Conservation (phyloP, 2,113 vertebrate species). For the Setophaga petechia region DNA sequence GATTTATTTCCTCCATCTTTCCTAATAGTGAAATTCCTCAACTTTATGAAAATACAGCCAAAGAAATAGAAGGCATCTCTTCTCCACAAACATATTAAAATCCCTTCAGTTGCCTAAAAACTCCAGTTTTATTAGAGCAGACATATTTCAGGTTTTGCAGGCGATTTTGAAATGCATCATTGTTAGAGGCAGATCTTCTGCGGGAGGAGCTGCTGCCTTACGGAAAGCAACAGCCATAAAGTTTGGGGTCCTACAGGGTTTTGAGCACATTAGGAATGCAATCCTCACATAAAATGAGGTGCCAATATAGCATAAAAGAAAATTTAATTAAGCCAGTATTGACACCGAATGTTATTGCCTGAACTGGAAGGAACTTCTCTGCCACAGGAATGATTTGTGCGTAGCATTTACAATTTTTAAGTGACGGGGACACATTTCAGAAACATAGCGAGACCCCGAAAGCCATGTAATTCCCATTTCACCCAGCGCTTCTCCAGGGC, state of each 20-base stretch:
- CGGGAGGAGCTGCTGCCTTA: constrained; percentile 33
- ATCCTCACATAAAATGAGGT: constrained; percentile 37
- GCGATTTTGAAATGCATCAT: constrained; percentile 25
- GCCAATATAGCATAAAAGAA: constrained; percentile 47
- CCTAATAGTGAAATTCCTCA: constrained; percentile 54
- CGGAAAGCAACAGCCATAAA: constrained; percentile 50
- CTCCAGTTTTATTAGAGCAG: constrained; percentile 3
- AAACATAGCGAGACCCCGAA: constrained; percentile 12
- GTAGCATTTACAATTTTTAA: not conserved
- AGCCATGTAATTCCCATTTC: constrained; percentile 9
- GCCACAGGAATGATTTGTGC: not conserved
- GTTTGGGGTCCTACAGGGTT: constrained; percentile 64
- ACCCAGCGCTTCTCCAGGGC: not conserved
- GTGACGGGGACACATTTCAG: not conserved
- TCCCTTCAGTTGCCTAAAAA: constrained; percentile 41
- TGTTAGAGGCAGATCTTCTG: constrained; percentile 39
- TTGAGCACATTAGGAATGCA: constrained; percentile 16
- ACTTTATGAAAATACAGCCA: constrained; percentile 59
- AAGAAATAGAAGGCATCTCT: constrained; percentile 42
- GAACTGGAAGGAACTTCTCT: not conserved
- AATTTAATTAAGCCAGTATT: constrained; percentile 44
- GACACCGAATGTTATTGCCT: not conserved
- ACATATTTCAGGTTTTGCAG: constrained; percentile 43
- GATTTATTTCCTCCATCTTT: constrained; percentile 59
- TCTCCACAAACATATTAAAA: constrained; percentile 35